Percentiles rank a stretch among this genome's conserved stretches.
Conservation (phyloP, 2,797 vertebrate genomes). For the Synaphobranchus kaupii region DNA sequence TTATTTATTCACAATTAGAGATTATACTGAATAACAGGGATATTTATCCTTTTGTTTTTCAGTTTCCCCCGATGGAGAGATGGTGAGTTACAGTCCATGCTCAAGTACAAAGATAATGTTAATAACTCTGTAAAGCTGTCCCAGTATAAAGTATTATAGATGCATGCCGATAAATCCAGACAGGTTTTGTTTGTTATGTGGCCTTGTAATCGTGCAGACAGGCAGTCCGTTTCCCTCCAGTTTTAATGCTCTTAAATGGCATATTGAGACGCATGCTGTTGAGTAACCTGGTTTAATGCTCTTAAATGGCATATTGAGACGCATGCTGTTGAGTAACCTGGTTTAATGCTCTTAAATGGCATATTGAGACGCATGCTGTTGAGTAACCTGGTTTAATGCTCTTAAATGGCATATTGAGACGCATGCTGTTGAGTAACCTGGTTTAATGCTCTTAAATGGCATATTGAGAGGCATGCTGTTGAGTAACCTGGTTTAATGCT, state of each 20-base stretch:
- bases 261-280: not conserved
- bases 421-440: not conserved
- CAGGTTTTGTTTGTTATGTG: not conserved
- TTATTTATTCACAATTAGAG: too few relatives aligned
- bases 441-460: not conserved
- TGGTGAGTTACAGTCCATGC: conserved; percentile 77
- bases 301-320: not conserved
- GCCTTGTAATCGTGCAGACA: not conserved
- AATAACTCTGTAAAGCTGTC: not conserved
- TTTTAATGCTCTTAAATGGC: not conserved
- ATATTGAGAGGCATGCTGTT: not conserved
- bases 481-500: not conserved
- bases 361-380: not conserved
- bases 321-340: not conserved
- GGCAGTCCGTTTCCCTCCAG: not conserved
- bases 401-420: not conserved
- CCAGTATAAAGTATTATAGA: not conserved
- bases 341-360: not conserved
- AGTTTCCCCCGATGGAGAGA: conserved; percentile 87
- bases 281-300: not conserved
- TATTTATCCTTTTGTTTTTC: conserved; percentile 49
- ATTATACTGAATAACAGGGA: not conserved
- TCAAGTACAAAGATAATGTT: not conserved
- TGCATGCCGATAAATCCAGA: not conserved
- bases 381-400: not conserved